phyloP scores from a whole-genome alignment of 2,888 invertebrate species.

The Drosophila borborema region DNA sequence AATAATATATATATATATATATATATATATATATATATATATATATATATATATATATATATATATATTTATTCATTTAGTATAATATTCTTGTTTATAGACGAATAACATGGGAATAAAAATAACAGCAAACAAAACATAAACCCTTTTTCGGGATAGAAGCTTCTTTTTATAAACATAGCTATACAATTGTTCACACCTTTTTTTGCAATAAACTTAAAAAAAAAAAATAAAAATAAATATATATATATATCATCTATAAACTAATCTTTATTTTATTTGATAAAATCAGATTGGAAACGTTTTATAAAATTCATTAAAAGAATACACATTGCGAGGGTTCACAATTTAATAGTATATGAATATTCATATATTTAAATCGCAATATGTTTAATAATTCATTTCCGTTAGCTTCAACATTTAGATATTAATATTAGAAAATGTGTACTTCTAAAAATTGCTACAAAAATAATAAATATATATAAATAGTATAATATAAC shows the following conservation, averaged over 20 bases:
- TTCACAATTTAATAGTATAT: constrained; percentile 45
- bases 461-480: constrained; percentile 64
- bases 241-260: constrained; percentile 57
- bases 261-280: constrained; percentile 31
- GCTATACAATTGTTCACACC: constrained; percentile 25
- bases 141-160: background rate
- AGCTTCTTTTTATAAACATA: constrained; percentile 22
- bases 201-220: constrained; percentile 49
- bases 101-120: constrained; percentile 33
- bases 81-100: constrained; percentile 51
- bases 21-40: too few species aligned
- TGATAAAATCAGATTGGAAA: constrained; percentile 44
- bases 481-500: too few species aligned
- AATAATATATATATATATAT: too few species aligned
- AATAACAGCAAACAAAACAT: background rate
- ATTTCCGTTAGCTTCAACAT: constrained; percentile 51
- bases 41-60: too few species aligned
- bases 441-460: constrained; percentile 67
- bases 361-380: constrained; percentile 45
- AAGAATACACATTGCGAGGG: constrained; percentile 60
- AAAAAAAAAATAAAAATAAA: too few species aligned
- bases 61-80: background rate
- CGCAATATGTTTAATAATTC: constrained; percentile 29
- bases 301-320: constrained; percentile 20
- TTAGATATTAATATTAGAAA: constrained; percentile 61